A percentile compares a stretch with the other conserved stretches of the same genome.
Evolutionary conservation across 2,888 invertebrate species (phyloP).

Genomic region (Caenorhabditis zanzibari): DNA sequence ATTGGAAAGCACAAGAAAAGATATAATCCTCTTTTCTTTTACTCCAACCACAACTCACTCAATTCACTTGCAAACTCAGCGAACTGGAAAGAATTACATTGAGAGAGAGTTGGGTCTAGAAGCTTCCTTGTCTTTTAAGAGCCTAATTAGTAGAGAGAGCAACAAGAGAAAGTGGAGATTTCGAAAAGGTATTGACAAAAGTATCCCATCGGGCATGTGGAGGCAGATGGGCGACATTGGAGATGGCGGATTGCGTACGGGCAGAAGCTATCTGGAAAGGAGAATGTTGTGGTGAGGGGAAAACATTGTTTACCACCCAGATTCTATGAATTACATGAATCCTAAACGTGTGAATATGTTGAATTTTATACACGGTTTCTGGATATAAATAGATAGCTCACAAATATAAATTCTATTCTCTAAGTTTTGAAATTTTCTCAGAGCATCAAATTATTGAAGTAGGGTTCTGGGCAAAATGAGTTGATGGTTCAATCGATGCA

Average conservation of each 20-base stretch:
- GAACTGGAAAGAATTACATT: conserved; percentile 49
- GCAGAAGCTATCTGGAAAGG: conserved; percentile 55
- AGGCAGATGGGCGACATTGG: conserved; percentile 60
- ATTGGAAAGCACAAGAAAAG: neutral
- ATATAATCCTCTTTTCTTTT: conserved; percentile 43
- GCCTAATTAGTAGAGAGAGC: conserved; percentile 58
- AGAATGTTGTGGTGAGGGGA: too few relatives aligned
- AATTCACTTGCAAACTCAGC: conserved; percentile 39
- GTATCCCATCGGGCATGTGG: conserved; percentile 63
- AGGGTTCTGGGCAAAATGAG: too few relatives aligned
- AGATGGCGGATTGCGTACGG: conserved; percentile 56
- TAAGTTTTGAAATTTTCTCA: too few relatives aligned
- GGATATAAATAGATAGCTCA: too few relatives aligned
- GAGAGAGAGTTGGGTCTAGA: conserved; percentile 14
- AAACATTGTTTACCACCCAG: too few relatives aligned
- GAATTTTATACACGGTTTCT: neutral
- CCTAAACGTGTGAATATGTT: neutral
- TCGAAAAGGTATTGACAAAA: conserved; percentile 65
- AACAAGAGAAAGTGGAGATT: conserved; percentile 60
- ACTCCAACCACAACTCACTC: conserved; percentile 26
- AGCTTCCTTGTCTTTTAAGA: neutral
- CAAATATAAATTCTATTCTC: too few relatives aligned
- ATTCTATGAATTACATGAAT: neutral
- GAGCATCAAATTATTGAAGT: too few relatives aligned
- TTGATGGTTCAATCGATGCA: too few relatives aligned